phyloP scores from a whole-genome alignment of 1,140 invertebrate species.

The Drepana arcuata region DNA sequence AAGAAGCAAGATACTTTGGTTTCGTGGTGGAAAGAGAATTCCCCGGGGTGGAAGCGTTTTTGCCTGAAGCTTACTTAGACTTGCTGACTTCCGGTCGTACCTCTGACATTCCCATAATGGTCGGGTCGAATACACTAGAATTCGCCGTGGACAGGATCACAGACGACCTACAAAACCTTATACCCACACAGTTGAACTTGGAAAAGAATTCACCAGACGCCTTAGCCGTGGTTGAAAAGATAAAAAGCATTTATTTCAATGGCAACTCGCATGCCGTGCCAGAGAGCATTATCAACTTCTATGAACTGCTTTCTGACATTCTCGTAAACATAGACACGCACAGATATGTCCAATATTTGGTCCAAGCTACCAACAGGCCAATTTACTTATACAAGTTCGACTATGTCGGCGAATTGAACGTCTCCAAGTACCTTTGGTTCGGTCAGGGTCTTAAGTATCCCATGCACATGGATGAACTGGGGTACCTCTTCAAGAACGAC shows the following conservation, averaged over 20 bases:
- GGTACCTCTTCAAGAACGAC: slow-evolving; percentile 56
- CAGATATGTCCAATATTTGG: slow-evolving; percentile 44
- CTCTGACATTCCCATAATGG: slow-evolving; percentile 49
- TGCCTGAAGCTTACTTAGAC: slow-evolving; percentile 41
- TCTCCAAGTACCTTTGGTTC: slow-evolving; percentile 25
- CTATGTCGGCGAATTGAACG: slow-evolving; percentile 55
- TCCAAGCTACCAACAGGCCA: slow-evolving; percentile 43
- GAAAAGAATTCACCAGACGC: slow-evolving; percentile 36
- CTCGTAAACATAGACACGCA: slow-evolving; percentile 40
- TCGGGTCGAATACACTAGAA: slow-evolving; percentile 46
- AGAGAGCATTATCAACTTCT: slow-evolving; percentile 30
- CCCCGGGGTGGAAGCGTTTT: slow-evolving; percentile 41
- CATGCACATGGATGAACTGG: slow-evolving; percentile 58
- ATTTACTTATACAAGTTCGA: slow-evolving; percentile 66
- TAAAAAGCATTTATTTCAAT: slow-evolving; percentile 54
- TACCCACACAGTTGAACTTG: slow-evolving; percentile 44
- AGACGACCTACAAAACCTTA: slow-evolving; percentile 49
- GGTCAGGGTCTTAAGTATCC: slow-evolving; percentile 27
- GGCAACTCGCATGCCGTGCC: slow-evolving; percentile 26
- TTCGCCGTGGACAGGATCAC: slow-evolving; percentile 21
- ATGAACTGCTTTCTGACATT: slow-evolving; percentile 50
- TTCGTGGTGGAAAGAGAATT: slow-evolving; percentile 56
- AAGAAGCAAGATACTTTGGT: slow-evolving; percentile 20
- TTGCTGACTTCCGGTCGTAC: slow-evolving; percentile 44
- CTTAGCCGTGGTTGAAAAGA: slow-evolving; percentile 36